phyloP scores from a whole-genome alignment of 2,113 vertebrate species.

The Centrocercus urophasianus region DNA sequence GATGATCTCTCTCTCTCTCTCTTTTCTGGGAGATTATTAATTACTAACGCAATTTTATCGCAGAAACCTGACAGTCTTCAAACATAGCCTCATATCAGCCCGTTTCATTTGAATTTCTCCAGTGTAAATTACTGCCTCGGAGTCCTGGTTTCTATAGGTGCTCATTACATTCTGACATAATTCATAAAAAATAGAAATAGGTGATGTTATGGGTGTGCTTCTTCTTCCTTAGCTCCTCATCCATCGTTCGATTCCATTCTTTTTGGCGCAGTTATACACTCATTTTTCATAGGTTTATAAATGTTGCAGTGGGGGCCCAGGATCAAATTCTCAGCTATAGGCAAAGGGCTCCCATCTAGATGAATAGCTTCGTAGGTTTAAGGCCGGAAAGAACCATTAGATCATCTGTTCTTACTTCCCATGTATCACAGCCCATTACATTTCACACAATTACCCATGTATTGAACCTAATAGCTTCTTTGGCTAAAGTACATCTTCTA shows the following conservation, averaged over 20 bases:
- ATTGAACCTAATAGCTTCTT: conserved; percentile 59
- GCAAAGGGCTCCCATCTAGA: conserved; percentile 13
- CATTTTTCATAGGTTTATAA: conserved; percentile 52
- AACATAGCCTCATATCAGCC: conserved; percentile 12
- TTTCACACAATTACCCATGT: conserved; percentile 53
- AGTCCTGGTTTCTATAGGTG: conserved; percentile 33
- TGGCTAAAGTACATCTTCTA: conserved; percentile 39
- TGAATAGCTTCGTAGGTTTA: conserved; percentile 56
- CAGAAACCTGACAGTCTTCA: conserved; percentile 63
- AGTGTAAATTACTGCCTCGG: conserved; percentile 29
- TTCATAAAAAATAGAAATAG: neutral
- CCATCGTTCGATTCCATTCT: conserved; percentile 8
- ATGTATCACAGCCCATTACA: conserved; percentile 59
- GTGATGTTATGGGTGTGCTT: neutral
- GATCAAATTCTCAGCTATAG: conserved; percentile 43
- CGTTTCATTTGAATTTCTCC: conserved; percentile 41
- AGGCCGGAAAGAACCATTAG: conserved; percentile 59
- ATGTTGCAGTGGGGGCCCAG: neutral
- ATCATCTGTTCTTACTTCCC: conserved; percentile 58
- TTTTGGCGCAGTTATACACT: neutral
- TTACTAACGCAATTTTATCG: conserved; percentile 67
- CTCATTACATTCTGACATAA: conserved; percentile 8
- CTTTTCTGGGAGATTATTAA: conserved; percentile 70
- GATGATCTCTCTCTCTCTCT: conserved; percentile 57
- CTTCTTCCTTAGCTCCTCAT: neutral